These are phyloP conservation scores for Helicoverpa zea DNA, from an alignment of 1,140 invertebrate species.

Conservation along the genomic window DNA sequence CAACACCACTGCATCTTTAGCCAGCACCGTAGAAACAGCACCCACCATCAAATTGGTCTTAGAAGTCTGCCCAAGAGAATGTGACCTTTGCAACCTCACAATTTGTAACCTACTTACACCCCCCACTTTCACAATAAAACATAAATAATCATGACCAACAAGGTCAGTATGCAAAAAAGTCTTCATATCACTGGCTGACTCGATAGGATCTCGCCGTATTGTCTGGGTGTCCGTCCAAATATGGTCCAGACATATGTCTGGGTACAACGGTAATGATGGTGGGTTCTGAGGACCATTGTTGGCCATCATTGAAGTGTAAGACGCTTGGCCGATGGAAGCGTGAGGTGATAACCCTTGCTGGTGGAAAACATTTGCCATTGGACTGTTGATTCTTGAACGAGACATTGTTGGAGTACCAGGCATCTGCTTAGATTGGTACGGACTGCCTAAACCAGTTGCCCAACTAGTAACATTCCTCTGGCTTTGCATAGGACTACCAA, in stretches of 20 bases:
- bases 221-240: constrained; percentile 93
- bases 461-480: constrained; percentile 72
- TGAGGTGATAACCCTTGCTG: constrained; percentile 84
- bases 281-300: constrained; percentile 70
- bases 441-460: constrained; percentile 73
- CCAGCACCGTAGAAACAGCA: constrained; percentile 90
- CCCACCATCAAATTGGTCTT: constrained; percentile 91
- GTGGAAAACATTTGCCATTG: constrained; percentile 87
- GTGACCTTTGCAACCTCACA: constrained; percentile 92
- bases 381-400: constrained; percentile 88
- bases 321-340: constrained; percentile 82
- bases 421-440: constrained; percentile 72
- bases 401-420: constrained; percentile 67
- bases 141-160: constrained; percentile 94
- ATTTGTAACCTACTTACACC: constrained; percentile 90
- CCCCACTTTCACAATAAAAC: constrained; percentile 91
- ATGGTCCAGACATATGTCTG: constrained; percentile 95
- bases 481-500: constrained; percentile 75
- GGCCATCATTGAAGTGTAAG: constrained; percentile 79
- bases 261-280: constrained; percentile 91
- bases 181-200: constrained; percentile 89
- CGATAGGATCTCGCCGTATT: constrained; percentile 84
- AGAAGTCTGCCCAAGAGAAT: constrained; percentile 85
- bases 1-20: constrained; percentile 94
- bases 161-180: constrained; percentile 94